Conservation (phyloP, 2,113 vertebrate species). For the Lepisosteus oculatus region DNA sequence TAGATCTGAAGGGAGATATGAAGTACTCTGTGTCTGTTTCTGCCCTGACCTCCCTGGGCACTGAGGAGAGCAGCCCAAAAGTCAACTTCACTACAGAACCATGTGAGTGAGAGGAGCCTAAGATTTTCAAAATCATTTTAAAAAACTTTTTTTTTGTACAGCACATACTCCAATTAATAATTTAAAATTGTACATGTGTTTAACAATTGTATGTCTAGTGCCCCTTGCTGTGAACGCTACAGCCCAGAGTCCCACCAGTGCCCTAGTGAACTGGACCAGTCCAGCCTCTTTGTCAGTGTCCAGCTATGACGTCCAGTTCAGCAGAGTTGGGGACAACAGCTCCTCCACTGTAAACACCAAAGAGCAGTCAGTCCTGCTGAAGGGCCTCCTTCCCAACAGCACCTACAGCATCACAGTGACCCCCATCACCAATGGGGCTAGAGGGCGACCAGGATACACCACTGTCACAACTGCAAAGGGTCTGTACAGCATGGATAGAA, state of each 20-base stretch:
- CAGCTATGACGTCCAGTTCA: conserved; percentile 4
- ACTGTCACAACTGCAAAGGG: neutral
- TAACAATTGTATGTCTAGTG: neutral
- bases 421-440: neutral
- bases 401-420: conserved; percentile 8
- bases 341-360: neutral
- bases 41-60: neutral
- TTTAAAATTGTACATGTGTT: neutral
- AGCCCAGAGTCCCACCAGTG: neutral
- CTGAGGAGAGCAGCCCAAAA: neutral
- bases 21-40: neutral
- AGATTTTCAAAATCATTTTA: no score
- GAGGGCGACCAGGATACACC: neutral
- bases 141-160: neutral
- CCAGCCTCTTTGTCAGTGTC: neutral
- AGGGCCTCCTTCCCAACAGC: neutral
- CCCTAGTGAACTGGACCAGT: conserved; percentile 5
- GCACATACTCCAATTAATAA: neutral
- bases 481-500: neutral
- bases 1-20: no score
- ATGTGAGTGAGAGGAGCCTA: no score
- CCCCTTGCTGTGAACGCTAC: neutral
- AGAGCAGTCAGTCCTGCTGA: neutral
- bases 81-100: neutral
- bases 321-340: neutral